Evolutionary conservation across 2,113 vertebrate species (phyloP).

Genomic region (Abramis brama): DNA sequence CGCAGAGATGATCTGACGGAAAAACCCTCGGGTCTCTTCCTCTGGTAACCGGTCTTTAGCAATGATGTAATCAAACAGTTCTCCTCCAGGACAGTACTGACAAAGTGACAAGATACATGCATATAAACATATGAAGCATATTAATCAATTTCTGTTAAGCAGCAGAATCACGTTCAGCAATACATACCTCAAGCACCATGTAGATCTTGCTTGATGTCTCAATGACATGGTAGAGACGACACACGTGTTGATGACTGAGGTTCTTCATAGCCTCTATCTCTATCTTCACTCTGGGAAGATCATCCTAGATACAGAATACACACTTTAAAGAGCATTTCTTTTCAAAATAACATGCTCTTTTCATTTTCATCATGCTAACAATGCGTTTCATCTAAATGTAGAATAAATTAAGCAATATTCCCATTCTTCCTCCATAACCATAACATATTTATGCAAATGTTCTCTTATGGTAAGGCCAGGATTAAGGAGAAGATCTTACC

Average conservation of each 20-base stretch:
- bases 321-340: background rate
- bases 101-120: background rate
- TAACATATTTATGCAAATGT: background rate
- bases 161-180: background rate
- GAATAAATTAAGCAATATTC: background rate
- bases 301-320: slow-evolving; percentile 75
- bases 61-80: slow-evolving; percentile 95
- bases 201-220: slow-evolving; percentile 92
- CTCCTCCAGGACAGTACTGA: slow-evolving; percentile 94
- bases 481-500: slow-evolving; percentile 73
- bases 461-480: background rate
- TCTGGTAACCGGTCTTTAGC: slow-evolving; percentile 90
- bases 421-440: background rate
- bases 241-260: slow-evolving; percentile 91
- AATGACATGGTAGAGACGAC: slow-evolving; percentile 90
- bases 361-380: background rate
- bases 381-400: background rate
- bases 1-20: slow-evolving; percentile 92
- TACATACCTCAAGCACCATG: slow-evolving; percentile 89
- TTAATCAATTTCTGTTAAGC: background rate
- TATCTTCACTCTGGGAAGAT: slow-evolving; percentile 88
- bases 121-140: background rate
- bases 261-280: slow-evolving; percentile 96
- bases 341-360: background rate
- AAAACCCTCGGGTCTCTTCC: slow-evolving; percentile 89